phyloP scores from a whole-genome alignment of 2,797 vertebrate species.

The Cirrhinus mrigala region DNA sequence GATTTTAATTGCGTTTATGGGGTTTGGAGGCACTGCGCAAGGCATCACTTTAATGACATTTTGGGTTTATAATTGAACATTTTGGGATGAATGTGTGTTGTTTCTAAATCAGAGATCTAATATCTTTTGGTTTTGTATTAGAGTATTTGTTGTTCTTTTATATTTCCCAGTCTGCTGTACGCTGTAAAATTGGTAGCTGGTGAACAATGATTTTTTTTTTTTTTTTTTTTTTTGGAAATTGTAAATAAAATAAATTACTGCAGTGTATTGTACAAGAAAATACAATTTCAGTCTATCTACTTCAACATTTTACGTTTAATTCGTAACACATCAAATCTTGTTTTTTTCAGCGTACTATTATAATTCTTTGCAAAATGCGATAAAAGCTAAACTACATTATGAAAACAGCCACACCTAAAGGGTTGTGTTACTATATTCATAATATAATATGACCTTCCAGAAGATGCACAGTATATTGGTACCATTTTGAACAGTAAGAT shows the following conservation, averaged over 20 bases:
- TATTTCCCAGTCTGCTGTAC: not conserved
- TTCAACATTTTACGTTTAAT: too few species aligned
- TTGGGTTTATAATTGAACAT: not conserved
- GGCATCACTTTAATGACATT: not conserved
- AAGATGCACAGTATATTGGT: too few species aligned
- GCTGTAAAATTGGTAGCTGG: not conserved
- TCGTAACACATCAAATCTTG: too few species aligned
- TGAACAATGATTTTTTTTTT: not conserved
- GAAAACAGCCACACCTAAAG: not conserved
- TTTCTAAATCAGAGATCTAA: not conserved
- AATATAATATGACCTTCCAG: not conserved
- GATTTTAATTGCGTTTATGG: slow-evolving; percentile 27
- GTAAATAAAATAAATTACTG: not conserved
- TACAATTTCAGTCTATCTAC: not conserved
- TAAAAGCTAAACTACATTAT: not conserved
- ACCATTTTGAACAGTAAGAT: too few species aligned
- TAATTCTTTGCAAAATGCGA: not conserved
- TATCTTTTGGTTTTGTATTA: not conserved
- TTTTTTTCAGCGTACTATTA: not conserved
- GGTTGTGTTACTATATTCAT: not conserved
- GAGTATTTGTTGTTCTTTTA: not conserved
- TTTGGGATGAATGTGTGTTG: not conserved
- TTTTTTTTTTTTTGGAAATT: too few species aligned
- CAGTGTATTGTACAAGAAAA: not conserved
- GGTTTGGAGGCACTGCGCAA: not conserved